Evolutionary conservation across 1,140 invertebrate genomes (phyloP).

Genomic region (Lepidurus couesii): DNA sequence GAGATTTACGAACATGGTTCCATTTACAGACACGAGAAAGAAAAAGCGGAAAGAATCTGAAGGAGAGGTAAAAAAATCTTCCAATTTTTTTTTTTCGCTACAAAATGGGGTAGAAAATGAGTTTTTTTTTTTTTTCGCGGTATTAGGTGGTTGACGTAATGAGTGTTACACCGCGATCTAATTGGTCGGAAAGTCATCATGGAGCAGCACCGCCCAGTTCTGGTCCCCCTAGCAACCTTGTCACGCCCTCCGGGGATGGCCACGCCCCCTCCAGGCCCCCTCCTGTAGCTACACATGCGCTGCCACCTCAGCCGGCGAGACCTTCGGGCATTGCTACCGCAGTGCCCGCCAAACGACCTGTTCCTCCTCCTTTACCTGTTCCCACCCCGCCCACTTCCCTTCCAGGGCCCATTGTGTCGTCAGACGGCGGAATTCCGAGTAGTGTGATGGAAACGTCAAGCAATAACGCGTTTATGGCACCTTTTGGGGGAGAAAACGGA

Average conservation of each 20-base stretch:
- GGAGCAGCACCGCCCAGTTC: background rate
- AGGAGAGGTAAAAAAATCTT: slow-evolving; percentile 30
- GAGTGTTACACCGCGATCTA: slow-evolving; percentile 29
- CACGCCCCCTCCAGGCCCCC: background rate
- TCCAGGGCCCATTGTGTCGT: background rate
- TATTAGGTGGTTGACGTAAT: slow-evolving; percentile 31
- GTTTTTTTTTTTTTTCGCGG: background rate
- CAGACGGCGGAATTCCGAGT: background rate
- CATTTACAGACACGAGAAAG: slow-evolving; percentile 18
- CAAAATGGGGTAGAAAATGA: background rate
- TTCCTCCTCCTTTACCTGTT: background rate
- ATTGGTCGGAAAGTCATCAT: slow-evolving; percentile 21
- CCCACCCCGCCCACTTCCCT: background rate
- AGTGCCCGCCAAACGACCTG: background rate
- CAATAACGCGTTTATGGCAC: background rate
- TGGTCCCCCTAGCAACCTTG: slow-evolving; percentile 9
- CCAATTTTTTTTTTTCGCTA: background rate
- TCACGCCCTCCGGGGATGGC: background rate
- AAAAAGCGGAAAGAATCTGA: slow-evolving; percentile 33
- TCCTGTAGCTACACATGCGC: background rate
- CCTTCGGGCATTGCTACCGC: background rate
- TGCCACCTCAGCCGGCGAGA: background rate
- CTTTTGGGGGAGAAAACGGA: background rate
- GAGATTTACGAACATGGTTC: background rate
- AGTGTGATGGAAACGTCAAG: background rate